These are phyloP conservation scores for Peribatodes rhomboidaria DNA, from an alignment of 2,888 invertebrate species.

Conservation along the genomic window DNA sequence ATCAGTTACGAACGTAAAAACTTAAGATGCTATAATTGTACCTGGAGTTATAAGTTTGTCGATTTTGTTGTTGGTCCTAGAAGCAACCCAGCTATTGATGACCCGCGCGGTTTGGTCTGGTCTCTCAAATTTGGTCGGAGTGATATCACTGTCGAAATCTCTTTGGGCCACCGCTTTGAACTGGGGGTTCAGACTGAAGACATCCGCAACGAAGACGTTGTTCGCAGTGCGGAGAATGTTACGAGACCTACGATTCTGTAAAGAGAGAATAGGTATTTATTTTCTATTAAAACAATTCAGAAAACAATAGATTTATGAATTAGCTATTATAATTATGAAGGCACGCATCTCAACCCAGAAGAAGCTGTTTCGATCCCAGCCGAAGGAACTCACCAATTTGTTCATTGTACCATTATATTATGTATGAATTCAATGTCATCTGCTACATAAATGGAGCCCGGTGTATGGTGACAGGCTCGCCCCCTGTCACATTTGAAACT, in stretches of 20 bases:
- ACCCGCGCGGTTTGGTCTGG: slow-evolving; percentile 75
- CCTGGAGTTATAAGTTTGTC: slow-evolving; percentile 86
- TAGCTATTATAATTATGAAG: too few relatives aligned
- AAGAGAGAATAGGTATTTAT: not conserved
- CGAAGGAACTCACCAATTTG: too few relatives aligned
- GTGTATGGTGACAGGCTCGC: too few relatives aligned
- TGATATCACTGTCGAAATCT: slow-evolving; percentile 86
- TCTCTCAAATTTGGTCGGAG: slow-evolving; percentile 82
- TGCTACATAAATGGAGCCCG: too few relatives aligned
- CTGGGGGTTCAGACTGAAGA: slow-evolving; percentile 61
- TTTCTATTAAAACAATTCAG: too few relatives aligned
- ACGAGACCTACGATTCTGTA: slow-evolving; percentile 68
- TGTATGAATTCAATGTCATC: too few relatives aligned
- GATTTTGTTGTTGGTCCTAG: slow-evolving; percentile 89
- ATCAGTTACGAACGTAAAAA: too few relatives aligned
- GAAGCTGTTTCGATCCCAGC: too few relatives aligned
- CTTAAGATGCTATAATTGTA: slow-evolving; percentile 50
- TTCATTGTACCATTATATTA: too few relatives aligned
- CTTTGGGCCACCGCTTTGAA: slow-evolving; percentile 69
- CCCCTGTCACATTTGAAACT: too few relatives aligned
- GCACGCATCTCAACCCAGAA: too few relatives aligned
- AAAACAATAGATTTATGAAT: too few relatives aligned
- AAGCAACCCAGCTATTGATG: slow-evolving; percentile 92
- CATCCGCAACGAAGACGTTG: slow-evolving; percentile 69
- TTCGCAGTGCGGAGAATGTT: slow-evolving; percentile 73